Evolutionary conservation across 2,888 invertebrate species (phyloP).

Genomic region (Aphrophora alni): DNA sequence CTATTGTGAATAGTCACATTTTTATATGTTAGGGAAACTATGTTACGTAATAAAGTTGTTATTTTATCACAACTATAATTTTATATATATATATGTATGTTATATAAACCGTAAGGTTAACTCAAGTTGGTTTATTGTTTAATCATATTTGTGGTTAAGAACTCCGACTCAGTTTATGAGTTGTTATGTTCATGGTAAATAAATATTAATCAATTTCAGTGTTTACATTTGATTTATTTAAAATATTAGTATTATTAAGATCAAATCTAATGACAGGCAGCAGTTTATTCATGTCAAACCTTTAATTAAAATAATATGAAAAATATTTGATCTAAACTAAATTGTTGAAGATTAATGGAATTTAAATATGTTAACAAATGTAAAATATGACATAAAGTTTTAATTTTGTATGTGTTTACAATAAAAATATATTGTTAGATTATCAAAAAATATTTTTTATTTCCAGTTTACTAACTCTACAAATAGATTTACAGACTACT

Average conservation of each 20-base stretch:
- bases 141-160: background rate
- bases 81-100: background rate
- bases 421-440: constrained; percentile 7
- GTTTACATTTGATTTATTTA: background rate
- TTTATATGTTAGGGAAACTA: background rate
- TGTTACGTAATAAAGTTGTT: background rate
- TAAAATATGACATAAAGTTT: background rate
- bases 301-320: background rate
- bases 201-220: background rate
- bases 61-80: background rate
- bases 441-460: background rate
- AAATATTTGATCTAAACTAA: background rate
- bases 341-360: background rate
- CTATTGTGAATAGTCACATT: background rate
- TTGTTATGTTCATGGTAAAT: background rate
- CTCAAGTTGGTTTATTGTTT: background rate
- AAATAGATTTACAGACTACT: too few relatives aligned
- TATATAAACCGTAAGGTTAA: background rate
- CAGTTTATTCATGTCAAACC: background rate
- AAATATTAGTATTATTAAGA: background rate
- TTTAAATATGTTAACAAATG: background rate
- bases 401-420: constrained; percentile 9
- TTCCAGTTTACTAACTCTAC: too few relatives aligned
- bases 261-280: background rate
- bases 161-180: background rate